Percentiles rank a stretch among this genome's conserved stretches.
Evolutionary conservation across 2,113 vertebrate species (phyloP).

Genomic region (Vidua macroura): DNA sequence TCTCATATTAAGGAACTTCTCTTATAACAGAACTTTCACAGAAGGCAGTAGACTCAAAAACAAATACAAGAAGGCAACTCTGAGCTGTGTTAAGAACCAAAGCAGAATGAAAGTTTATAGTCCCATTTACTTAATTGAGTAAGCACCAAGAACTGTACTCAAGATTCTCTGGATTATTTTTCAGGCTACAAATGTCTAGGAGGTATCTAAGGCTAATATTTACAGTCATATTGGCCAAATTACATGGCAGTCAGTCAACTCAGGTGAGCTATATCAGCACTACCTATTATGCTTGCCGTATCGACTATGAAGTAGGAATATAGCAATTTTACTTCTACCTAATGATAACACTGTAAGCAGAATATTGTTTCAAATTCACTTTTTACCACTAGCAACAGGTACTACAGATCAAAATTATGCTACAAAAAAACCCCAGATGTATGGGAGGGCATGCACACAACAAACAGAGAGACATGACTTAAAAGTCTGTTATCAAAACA

Average conservation of each 20-base stretch:
- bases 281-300: background rate
- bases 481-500: background rate
- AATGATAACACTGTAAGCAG: background rate
- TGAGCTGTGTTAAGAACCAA: background rate
- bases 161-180: background rate
- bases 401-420: background rate
- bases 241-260: background rate
- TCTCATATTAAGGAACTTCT: background rate
- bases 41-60: background rate
- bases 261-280: background rate
- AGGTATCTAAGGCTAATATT: background rate
- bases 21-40: background rate
- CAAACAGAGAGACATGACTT: background rate
- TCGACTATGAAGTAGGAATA: background rate
- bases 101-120: background rate
- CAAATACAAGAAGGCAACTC: background rate
- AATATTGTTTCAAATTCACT: background rate
- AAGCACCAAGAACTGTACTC: background rate
- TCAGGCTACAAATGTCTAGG: background rate
- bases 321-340: background rate
- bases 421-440: fast-evolving
- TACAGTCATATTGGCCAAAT: background rate
- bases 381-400: background rate
- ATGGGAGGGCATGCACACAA: background rate
- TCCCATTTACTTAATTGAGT: background rate